Evolutionary conservation across 2,797 vertebrate genomes (phyloP).

Genomic region (Kryptolebias ocellatus): DNA sequence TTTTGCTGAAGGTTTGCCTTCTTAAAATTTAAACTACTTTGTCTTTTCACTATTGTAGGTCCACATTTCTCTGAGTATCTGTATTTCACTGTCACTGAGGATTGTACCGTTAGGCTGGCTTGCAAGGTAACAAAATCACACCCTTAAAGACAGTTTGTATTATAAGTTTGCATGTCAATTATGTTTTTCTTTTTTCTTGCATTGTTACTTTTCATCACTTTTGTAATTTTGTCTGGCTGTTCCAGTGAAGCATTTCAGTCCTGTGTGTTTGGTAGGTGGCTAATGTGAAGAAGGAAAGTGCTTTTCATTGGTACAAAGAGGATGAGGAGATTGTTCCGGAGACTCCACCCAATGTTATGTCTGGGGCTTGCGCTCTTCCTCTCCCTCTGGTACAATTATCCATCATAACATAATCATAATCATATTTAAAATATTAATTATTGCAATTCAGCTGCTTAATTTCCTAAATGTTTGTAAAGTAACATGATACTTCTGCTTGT

Average conservation of each 20-base stretch:
- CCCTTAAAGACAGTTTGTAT: no score
- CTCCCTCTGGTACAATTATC: slow-evolving; percentile 84
- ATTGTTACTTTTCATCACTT: no score
- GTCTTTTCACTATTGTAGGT: slow-evolving; percentile 73
- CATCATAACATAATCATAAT: no score
- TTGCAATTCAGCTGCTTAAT: background rate
- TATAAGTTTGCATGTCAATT: background rate
- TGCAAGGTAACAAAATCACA: slow-evolving; percentile 86
- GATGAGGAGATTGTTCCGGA: slow-evolving; percentile 86
- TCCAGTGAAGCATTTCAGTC: background rate
- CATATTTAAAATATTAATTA: background rate
- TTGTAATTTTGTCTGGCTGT: background rate
- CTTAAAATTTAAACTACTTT: no score
- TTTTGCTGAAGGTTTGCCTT: background rate
- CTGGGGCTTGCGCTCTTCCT: slow-evolving; percentile 84
- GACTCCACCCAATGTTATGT: slow-evolving; percentile 84
- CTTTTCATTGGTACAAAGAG: slow-evolving; percentile 94
- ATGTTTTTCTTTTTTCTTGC: background rate
- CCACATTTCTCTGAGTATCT: slow-evolving; percentile 93
- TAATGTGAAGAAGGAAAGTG: slow-evolving; percentile 92
- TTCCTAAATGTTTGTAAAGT: background rate
- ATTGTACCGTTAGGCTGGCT: slow-evolving; percentile 89
- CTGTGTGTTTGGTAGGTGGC: slow-evolving; percentile 82
- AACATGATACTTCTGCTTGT: background rate
- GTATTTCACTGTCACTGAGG: slow-evolving; percentile 88